Conservation (phyloP, 1,140 invertebrate genomes). For the Drosophila ercepeae region DNA sequence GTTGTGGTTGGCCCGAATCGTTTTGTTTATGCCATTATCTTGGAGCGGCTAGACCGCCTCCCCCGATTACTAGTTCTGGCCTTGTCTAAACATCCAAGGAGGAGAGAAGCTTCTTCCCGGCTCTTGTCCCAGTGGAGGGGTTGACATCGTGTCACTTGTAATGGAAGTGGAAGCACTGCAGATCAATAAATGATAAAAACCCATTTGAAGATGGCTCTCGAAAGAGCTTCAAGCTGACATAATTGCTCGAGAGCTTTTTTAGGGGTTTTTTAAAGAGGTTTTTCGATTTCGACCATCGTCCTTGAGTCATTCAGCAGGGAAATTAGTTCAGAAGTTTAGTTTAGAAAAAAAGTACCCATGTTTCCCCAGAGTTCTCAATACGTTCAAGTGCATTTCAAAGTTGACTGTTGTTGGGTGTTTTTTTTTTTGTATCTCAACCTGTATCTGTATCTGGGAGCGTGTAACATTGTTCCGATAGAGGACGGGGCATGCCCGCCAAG, state of each 20-base stretch:
- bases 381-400: slow-evolving; percentile 77
- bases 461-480: slow-evolving; percentile 44
- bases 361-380: slow-evolving; percentile 27
- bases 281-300: too few relatives aligned
- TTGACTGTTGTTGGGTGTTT: too few relatives aligned
- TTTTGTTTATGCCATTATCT: slow-evolving; percentile 32
- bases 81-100: neutral
- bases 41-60: slow-evolving; percentile 14
- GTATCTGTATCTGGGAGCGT: slow-evolving; percentile 16
- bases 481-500: slow-evolving; percentile 1
- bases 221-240: too few relatives aligned
- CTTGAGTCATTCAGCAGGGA: slow-evolving; percentile 11
- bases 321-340: slow-evolving; percentile 2
- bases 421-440: slow-evolving; percentile 19
- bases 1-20: slow-evolving; percentile 6
- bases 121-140: neutral
- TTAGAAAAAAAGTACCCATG: neutral
- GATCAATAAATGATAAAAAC: slow-evolving; percentile 6
- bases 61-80: slow-evolving; percentile 2
- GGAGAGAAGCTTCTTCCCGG: neutral
- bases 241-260: too few relatives aligned
- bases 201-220: slow-evolving; percentile 3
- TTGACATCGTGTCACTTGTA: slow-evolving; percentile 36
- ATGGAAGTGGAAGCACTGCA: slow-evolving; percentile 5
- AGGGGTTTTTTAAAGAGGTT: too few relatives aligned